These are phyloP conservation scores for Phengaris alcon DNA, from an alignment of 2,888 invertebrate species.

Conservation along the genomic window DNA sequence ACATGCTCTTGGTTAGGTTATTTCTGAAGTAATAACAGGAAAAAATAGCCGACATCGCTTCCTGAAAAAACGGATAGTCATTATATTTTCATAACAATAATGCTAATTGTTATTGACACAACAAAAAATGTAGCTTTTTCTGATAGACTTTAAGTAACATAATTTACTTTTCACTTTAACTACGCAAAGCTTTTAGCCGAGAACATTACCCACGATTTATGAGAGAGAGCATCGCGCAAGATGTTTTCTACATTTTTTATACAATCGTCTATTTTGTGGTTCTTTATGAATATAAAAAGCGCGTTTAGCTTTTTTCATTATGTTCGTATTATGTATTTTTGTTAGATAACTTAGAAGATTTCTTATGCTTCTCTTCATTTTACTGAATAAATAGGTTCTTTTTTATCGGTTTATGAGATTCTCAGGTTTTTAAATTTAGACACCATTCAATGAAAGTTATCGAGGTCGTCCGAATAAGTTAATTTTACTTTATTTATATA, in stretches of 20 bases:
- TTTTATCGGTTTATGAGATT: not conserved
- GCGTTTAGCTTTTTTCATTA: constrained; percentile 11
- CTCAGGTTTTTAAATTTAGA: not conserved
- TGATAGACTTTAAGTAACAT: constrained; percentile 30
- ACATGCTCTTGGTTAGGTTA: too few relatives aligned
- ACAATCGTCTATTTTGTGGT: constrained; percentile 20
- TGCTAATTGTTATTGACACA: constrained; percentile 18
- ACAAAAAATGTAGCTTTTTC: constrained; percentile 24
- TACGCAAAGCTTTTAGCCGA: constrained; percentile 67
- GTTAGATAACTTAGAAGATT: constrained; percentile 2
- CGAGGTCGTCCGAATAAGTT: not conserved
- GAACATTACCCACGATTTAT: constrained; percentile 57
- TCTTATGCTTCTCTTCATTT: not conserved
- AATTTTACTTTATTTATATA: not conserved
- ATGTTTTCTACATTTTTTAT: constrained; percentile 22
- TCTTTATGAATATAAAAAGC: constrained; percentile 30
- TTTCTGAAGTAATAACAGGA: not conserved
- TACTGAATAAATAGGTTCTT: not conserved
- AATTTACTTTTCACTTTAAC: constrained; percentile 43
- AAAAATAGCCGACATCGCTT: not conserved
- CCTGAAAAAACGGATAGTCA: not conserved
- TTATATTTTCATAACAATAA: constrained; percentile 10
- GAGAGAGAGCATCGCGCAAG: constrained; percentile 46
- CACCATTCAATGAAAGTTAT: not conserved
- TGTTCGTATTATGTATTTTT: constrained; percentile 16